phyloP scores from a whole-genome alignment of 1,140 invertebrate species.

The Lepidurus apus region DNA sequence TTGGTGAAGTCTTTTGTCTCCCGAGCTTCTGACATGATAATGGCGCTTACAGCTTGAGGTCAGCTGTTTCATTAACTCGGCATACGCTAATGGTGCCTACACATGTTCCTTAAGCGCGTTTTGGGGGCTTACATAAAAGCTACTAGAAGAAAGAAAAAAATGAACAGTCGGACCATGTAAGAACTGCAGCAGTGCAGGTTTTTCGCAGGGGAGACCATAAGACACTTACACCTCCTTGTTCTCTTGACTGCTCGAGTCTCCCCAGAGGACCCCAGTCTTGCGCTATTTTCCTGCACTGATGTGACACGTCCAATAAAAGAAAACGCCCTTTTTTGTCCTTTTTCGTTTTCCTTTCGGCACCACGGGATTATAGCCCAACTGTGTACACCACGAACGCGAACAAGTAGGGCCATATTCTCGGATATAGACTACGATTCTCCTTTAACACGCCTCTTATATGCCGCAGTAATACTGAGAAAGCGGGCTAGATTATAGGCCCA shows the following conservation, averaged over 20 bases:
- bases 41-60: not conserved
- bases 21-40: too few species aligned
- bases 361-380: not conserved
- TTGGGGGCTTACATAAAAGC: not conserved
- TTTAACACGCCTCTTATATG: too few species aligned
- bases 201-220: not conserved
- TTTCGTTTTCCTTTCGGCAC: not conserved
- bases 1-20: too few species aligned
- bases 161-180: not conserved
- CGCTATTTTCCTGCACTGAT: not conserved
- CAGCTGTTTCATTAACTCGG: not conserved
- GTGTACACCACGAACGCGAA: not conserved
- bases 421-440: too few species aligned
- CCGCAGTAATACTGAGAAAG: too few species aligned
- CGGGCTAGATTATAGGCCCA: too few species aligned
- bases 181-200: conserved; percentile 12
- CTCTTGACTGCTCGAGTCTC: not conserved
- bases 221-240: not conserved
- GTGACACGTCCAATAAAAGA: not conserved
- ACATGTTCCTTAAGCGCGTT: not conserved
- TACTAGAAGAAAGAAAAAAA: not conserved
- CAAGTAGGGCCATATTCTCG: too few species aligned
- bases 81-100: not conserved
- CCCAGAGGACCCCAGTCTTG: not conserved
- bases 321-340: not conserved